Evolutionary conservation across 2,888 invertebrate genomes (phyloP).

Genomic region (Polietes domitor): DNA sequence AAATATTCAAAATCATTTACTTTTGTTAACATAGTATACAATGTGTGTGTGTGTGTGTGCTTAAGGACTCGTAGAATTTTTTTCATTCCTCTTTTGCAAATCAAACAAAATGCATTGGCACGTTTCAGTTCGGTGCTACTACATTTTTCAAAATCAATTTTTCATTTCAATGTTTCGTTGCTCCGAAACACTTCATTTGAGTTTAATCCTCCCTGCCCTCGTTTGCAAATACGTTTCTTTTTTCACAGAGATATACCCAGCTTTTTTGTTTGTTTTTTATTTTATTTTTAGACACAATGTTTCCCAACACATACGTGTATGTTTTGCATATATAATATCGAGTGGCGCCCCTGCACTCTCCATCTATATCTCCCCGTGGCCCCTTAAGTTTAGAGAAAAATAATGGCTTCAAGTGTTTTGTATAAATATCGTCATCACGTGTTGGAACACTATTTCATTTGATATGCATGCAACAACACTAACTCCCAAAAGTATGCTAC

Average conservation of each 20-base stretch:
- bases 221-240: constrained; percentile 41
- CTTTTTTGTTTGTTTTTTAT: constrained; percentile 37
- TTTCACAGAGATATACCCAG: constrained; percentile 23
- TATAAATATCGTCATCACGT: constrained; percentile 63
- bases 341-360: constrained; percentile 27
- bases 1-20: constrained; percentile 27
- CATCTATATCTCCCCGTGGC: not conserved
- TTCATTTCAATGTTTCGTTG: constrained; percentile 37
- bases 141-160: constrained; percentile 54
- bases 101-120: constrained; percentile 35
- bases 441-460: constrained; percentile 58
- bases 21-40: not conserved
- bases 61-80: constrained; percentile 2
- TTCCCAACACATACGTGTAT: constrained; percentile 28
- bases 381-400: not conserved
- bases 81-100: not conserved
- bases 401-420: constrained; percentile 54
- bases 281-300: constrained; percentile 37
- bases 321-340: constrained; percentile 60
- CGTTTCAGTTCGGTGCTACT: constrained; percentile 27
- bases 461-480: constrained; percentile 57
- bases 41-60: not conserved
- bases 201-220: constrained; percentile 26
- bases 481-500: constrained; percentile 53
- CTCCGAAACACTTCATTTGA: constrained; percentile 20